Evolutionary conservation across 2,797 vertebrate species (phyloP).

Genomic region (Mus caroli): DNA sequence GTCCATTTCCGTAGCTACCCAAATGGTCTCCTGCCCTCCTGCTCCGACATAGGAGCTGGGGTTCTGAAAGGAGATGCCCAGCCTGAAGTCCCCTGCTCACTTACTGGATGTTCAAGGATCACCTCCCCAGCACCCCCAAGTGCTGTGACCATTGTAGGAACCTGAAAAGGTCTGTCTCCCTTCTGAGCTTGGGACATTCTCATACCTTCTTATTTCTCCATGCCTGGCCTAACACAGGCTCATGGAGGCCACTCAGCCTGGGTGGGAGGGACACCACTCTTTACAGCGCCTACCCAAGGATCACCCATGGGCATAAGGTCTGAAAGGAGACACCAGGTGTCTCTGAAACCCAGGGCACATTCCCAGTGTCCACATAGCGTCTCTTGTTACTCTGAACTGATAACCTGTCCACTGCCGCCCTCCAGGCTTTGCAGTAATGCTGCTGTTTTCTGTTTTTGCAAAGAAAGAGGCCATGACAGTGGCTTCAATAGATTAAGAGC

Average conservation of each 20-base stretch:
- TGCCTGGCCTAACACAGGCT: background rate
- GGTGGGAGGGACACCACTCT: background rate
- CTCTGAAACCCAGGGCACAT: background rate
- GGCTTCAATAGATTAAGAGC: background rate
- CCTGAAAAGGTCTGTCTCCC: background rate
- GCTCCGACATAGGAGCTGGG: background rate
- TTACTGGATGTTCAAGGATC: background rate
- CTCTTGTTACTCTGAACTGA: background rate
- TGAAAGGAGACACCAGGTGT: background rate
- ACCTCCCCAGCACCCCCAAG: background rate
- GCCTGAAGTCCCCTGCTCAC: background rate
- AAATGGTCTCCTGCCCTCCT: background rate
- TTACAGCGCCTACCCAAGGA: background rate
- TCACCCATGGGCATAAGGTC: background rate
- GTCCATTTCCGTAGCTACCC: background rate
- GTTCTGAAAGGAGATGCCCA: background rate
- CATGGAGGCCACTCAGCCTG: background rate
- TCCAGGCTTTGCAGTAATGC: background rate
- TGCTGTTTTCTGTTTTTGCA: background rate
- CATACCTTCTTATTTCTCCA: background rate
- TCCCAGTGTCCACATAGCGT: background rate
- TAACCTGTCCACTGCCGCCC: accelerated
- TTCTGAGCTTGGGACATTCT: background rate
- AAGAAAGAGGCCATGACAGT: background rate
- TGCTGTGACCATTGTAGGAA: background rate